Base-by-base conservation (phyloP, 1,140 invertebrate species). In the Tetramorium simillimum region DNA sequence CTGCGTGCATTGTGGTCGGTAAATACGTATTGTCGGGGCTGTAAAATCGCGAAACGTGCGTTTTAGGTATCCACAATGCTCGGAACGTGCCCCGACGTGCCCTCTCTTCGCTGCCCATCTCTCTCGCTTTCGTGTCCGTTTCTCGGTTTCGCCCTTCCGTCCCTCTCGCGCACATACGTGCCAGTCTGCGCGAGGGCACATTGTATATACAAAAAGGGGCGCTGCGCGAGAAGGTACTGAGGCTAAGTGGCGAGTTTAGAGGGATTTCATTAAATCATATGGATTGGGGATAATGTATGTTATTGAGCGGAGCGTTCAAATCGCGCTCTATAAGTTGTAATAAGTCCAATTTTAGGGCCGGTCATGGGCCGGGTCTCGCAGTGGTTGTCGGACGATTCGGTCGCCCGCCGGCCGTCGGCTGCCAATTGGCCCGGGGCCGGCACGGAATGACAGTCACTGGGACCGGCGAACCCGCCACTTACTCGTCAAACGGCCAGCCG, bases 261-360 rank as follows among this genome's bases (percentile, higher is more conserved):
- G 94, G 93, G 93, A 95, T 95, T 95, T 95, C 95, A 95, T 95
- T 95, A 95, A 95, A 95, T 95, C 95, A 95, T 95, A 95, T 95
- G 94, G 93, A 95, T 95, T 95, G 95, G 92, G 90, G 92, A 93
- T 95, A 95, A 95, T 95, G 93, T 95, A 95, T 95, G 95, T 95
- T 95, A 95, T 95, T 95, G 94, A 95, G 95, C 89, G 90, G 91
- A 94, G 93, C 94, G 95, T 95, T 95, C 95, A 95, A 95, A 95
- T 95, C 94, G 94, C 92, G 94, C 94, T 95, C 93, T 95, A 95
- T 95, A 95, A 95, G 95, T 95, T 95, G 95, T 95, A 95, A 95
- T 95, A 95, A 95, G 95, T 95, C 94, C 94, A 95, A 95, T 95
- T 95, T 95, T 95, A 93, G 93, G 94, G 92, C 92, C 93, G 93